Evolutionary conservation across 2,888 invertebrate genomes (phyloP), one percentile per base, ranked within the genome.

Genomic region (Diaperis boleti): DNA sequence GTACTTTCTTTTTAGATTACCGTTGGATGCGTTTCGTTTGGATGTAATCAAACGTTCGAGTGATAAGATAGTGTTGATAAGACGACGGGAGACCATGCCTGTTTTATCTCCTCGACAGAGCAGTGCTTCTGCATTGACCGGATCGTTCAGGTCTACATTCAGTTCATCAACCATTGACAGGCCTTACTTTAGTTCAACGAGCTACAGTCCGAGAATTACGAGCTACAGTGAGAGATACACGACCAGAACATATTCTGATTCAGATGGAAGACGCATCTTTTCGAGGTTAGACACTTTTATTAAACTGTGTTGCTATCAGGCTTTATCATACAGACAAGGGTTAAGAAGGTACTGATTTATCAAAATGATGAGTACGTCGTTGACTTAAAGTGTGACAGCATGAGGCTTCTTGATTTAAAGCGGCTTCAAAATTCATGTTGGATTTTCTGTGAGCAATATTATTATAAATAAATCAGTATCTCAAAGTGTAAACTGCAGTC

Each of bases 81-180:
- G 52, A 49, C 39, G 31, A 54, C 11, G 13, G 14, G 17, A 20
- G 11, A 74, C 55, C 39, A 87, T 87, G 87, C 86, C 87, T 68
- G 86, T 86, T 42, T 83, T 86, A 4, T 86, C 86, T 10, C 87
- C 87, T 2, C 85, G 86, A 18, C 78, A 86, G 31, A 84, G 85
- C 22, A 81, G 83, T 42, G 74, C 79, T 39, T 78, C 78, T 42
- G 76, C 59, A 77, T 77, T 78, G 74, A 83, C 59, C 54, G 79
- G 79, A 10, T 77, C 79, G 2, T 83, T 85, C 20, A 83, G 87
- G 14, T 85, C 86, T 0, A 72, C 85, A 6, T 82, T 83, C 39
- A 83, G 83, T 10, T 78, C 85, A 0, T 78, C 84, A 0, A 83
- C 82, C 37, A 74, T 86, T 10, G 86, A 87, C 64, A 84, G 86